Percentiles rank a stretch among this genome's conserved stretches.
Evolutionary conservation across 2,113 vertebrate genomes (phyloP).

Genomic region (Natator depressus): DNA sequence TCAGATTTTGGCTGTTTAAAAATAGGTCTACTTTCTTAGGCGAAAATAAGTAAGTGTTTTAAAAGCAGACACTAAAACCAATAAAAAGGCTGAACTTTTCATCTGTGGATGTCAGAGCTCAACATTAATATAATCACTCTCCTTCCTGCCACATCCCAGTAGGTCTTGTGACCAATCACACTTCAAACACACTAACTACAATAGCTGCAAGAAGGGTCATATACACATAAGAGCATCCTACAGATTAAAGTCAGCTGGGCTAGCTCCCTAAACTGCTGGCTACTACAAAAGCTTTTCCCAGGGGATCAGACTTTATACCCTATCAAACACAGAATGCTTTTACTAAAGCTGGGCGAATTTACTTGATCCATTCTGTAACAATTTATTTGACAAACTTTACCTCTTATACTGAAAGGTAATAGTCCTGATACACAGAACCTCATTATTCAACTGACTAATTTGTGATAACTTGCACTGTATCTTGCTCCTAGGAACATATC

Average conservation of each 20-base stretch:
- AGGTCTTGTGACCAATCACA: constrained; percentile 2
- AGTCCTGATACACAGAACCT: not conserved
- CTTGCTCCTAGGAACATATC: not conserved
- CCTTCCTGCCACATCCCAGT: constrained; percentile 27
- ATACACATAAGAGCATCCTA: not conserved
- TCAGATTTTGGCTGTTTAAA: not conserved
- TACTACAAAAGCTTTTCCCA: not conserved
- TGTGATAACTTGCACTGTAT: not conserved
- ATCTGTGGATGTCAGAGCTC: not conserved
- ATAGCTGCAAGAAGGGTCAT: constrained; percentile 4
- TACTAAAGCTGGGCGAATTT: not conserved
- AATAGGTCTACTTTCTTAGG: not conserved
- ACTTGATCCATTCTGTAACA: not conserved
- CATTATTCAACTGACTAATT: not conserved
- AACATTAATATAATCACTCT: constrained; percentile 31
- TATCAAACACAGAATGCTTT: not conserved
- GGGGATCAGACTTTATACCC: not conserved
- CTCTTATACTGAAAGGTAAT: not conserved
- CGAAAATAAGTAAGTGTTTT: not conserved
- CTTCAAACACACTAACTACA: not conserved
- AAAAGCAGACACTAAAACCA: not conserved
- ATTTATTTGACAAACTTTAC: not conserved
- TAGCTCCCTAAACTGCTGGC: constrained; percentile 9
- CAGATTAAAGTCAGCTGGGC: not conserved
- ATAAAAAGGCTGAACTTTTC: constrained; percentile 10